Base-by-base conservation (phyloP, 2,888 invertebrate species). In the Pheosia tremula region DNA sequence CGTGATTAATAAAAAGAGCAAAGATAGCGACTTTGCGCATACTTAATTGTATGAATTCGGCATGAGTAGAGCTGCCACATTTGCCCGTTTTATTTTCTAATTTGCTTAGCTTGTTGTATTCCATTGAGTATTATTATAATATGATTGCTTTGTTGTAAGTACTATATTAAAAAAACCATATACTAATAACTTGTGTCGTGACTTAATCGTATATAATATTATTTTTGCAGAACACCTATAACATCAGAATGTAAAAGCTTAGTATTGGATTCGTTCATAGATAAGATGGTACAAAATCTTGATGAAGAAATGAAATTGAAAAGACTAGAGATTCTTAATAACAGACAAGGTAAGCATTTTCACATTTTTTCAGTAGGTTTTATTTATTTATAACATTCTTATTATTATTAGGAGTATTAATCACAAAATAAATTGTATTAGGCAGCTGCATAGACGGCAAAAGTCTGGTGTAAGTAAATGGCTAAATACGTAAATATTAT, bases 201-300 rank as follows among this genome's bases (percentile, higher is more conserved):
- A 8, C 7, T n/a, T 57, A 43, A 47, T 37, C 24, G 58, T 36
- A 56, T 54, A 24, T 10, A 6, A 24, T n/a, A 13, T n/a, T 58
- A 59, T 62, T 58, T 67, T 81, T 83, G 52, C 81, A 93, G 93
- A 64, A 58, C 86, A 37, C 61, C 78, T 3, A 93, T 93, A 64
- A 79, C 82, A 10, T 93, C 94, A 0, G 93, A 95, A 80, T 95
- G 94, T 68, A 94, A 93, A 59, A 95, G 96, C 45, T 82, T 96
- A 61, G 96, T 96, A 4, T 78, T 97, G 62, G 97, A 97, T 78
- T 96, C 95, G 68, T 96, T 96, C 71, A 96, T 97, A 59, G 96
- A 96, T 39, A 96, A 95, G 86, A 95, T 96, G 94, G 94, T 95
- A 24, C 94, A 95, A 69, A 95, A 92, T 69, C 87, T 96, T 39